phyloP scores from a whole-genome alignment of 2,797 vertebrate genomes.

The Orientallactaga sibirica region DNA sequence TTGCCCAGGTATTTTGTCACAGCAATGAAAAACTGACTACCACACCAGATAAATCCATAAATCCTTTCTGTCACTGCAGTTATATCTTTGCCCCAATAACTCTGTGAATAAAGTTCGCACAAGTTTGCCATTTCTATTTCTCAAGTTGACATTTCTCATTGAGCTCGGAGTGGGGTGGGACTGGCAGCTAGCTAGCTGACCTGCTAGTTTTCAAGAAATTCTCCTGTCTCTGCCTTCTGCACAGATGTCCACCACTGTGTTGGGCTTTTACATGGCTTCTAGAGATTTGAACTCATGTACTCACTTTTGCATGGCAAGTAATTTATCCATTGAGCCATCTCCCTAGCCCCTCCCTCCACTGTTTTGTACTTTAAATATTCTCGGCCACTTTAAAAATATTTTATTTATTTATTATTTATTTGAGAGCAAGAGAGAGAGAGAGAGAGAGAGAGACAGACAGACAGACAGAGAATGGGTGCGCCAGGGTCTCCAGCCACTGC shows the following conservation, averaged over 20 bases:
- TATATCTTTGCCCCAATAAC: background rate
- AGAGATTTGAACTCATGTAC: too few relatives aligned
- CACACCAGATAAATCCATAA: background rate
- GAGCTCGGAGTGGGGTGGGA: background rate
- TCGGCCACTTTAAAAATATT: slow-evolving; percentile 46
- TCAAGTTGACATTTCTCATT: background rate
- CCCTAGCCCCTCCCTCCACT: background rate
- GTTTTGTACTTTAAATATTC: slow-evolving; percentile 37
- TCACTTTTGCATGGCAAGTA: too few relatives aligned
- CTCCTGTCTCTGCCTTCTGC: too few relatives aligned
- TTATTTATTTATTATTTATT: too few relatives aligned
- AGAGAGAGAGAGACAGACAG: background rate
- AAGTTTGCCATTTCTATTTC: background rate
- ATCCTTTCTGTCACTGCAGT: background rate
- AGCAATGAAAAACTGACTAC: background rate
- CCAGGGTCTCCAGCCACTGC: too few relatives aligned
- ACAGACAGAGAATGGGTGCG: too few relatives aligned
- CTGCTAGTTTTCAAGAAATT: too few relatives aligned
- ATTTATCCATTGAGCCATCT: too few relatives aligned
- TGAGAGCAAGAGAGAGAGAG: background rate
- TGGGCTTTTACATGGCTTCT: too few relatives aligned
- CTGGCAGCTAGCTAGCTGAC: too few relatives aligned
- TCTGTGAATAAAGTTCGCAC: background rate
- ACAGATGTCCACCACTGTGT: too few relatives aligned
- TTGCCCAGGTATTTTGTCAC: background rate